Conservation (phyloP, 2,797 vertebrate species). For the Danio jaintianensis region DNA sequence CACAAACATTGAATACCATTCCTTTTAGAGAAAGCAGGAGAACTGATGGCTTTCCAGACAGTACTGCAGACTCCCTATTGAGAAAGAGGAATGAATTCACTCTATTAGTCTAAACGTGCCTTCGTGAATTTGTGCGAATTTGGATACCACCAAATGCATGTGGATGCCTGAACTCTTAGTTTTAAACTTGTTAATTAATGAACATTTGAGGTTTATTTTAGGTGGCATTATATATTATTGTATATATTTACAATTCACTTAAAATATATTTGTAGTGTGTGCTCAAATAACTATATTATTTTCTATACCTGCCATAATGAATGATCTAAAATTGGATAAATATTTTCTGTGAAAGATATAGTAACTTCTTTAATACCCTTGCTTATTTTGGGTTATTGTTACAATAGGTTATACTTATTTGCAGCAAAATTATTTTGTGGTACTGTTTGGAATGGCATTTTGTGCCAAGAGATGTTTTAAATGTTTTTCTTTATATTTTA, state of each 20-base stretch:
- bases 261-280: no score
- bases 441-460: constrained; percentile 33
- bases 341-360: background rate
- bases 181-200: background rate
- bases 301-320: no score
- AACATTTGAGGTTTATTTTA: background rate
- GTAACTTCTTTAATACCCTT: constrained; percentile 11
- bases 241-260: no score
- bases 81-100: constrained; percentile 67
- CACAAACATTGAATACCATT: constrained; percentile 86
- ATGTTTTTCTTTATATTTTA: constrained; percentile 11
- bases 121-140: constrained; percentile 6
- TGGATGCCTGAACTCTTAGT: background rate
- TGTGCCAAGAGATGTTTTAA: constrained; percentile 40
- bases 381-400: constrained; percentile 50
- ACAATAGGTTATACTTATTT: constrained; percentile 11
- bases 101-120: background rate
- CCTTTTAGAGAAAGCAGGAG: constrained; percentile 88
- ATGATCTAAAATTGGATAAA: background rate
- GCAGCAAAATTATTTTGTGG: background rate
- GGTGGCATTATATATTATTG: no score
- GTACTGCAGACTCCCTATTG: constrained; percentile 67
- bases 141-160: background rate
- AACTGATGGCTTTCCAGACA: constrained; percentile 49
- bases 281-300: no score